Conservation (phyloP, 2,888 invertebrate species). For the Hydrotaea cyrtoneurina region DNA sequence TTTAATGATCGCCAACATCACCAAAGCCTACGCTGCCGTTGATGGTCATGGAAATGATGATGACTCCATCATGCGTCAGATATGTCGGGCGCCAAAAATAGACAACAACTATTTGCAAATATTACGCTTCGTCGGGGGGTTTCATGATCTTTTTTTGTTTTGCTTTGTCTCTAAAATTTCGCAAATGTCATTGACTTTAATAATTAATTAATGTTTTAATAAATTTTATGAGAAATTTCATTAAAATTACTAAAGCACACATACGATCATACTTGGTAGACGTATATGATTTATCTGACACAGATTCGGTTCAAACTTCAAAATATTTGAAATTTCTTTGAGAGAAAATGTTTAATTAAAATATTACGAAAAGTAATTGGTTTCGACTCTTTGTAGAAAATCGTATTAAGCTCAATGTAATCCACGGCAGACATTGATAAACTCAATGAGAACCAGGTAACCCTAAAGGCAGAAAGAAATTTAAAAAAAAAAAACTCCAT, state of each 20-base stretch:
- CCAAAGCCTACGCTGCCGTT: background rate
- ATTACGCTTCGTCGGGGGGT: background rate
- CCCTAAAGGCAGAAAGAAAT: no score
- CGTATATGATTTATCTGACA: conserved; percentile 13
- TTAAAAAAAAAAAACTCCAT: no score
- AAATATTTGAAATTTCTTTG: background rate
- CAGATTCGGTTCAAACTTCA: background rate
- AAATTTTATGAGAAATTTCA: conserved; percentile 9
- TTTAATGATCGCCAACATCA: background rate
- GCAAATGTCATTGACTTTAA: conserved; percentile 14
- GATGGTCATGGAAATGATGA: background rate
- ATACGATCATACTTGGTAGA: no score
- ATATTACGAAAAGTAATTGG: no score
- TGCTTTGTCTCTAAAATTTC: background rate
- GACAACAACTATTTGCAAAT: conserved; percentile 5
- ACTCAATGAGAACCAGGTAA: no score
- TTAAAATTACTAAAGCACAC: background rate
- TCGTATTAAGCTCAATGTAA: no score
- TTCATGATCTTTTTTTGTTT: background rate
- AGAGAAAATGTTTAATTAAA: no score
- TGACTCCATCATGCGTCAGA: conserved; percentile 11
- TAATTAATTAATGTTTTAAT: background rate
- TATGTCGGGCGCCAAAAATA: conserved; percentile 8
- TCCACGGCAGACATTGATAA: no score
- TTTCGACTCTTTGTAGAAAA: no score